These are phyloP conservation scores for Trichoplusia ni DNA, from an alignment of 1,140 invertebrate species.

Conservation along the genomic window DNA sequence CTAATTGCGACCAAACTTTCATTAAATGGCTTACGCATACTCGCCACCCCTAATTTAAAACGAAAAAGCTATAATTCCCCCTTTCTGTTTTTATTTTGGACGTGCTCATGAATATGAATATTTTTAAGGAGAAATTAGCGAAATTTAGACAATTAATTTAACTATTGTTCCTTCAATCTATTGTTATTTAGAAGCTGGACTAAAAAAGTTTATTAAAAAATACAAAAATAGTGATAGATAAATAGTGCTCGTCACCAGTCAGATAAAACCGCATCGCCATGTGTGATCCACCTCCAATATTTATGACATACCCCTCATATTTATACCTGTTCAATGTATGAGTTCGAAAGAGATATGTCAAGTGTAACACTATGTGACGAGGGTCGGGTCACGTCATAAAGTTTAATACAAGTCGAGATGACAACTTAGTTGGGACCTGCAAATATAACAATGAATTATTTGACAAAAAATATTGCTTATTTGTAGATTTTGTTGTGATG, in stretches of 20 bases:
- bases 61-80: constrained; percentile 40
- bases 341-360: constrained; percentile 28
- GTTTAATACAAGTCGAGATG: constrained; percentile 39
- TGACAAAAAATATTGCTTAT: constrained; percentile 1
- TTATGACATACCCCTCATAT: neutral
- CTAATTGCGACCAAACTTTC: constrained; percentile 61
- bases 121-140: too few relatives aligned
- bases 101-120: too few relatives aligned
- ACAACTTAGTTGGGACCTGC: neutral
- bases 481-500: too few relatives aligned
- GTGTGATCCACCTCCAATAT: neutral
- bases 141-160: too few relatives aligned
- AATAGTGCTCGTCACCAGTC: neutral
- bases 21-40: constrained; percentile 52
- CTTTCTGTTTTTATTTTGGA: neutral
- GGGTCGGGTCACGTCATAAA: constrained; percentile 42
- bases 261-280: constrained; percentile 18
- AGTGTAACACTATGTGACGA: constrained; percentile 34
- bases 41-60: constrained; percentile 20
- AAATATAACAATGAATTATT: neutral
- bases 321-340: constrained; percentile 3
- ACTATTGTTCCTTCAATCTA: too few relatives aligned
- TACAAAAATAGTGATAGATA: neutral
- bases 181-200: too few relatives aligned
- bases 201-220: too few relatives aligned